A percentile compares a stretch with the other conserved stretches of the same genome.
Evolutionary conservation across 2,888 invertebrate species (phyloP).

Genomic region (Dyspetes luteomarginatus): DNA sequence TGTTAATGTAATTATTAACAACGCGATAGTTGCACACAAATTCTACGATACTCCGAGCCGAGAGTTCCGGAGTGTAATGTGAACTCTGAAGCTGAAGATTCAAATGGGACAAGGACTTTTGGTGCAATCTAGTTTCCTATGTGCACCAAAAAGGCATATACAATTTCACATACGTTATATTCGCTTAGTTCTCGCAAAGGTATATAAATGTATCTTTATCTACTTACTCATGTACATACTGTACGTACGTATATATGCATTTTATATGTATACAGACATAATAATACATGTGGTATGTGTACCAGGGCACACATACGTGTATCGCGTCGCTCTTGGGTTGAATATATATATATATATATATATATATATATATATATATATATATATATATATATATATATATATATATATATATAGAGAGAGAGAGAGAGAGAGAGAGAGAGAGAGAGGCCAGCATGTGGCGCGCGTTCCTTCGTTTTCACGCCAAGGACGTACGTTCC

Average conservation of each 20-base stretch:
- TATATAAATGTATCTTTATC: slow-evolving; percentile 27
- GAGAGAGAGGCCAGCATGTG: slow-evolving; percentile 43
- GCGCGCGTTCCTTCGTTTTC: slow-evolving; percentile 60
- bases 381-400: neutral
- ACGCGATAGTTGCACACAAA: slow-evolving; percentile 29
- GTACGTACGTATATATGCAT: neutral
- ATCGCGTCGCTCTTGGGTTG: slow-evolving; percentile 22
- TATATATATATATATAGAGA: neutral
- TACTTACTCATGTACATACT: neutral
- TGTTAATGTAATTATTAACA: too few relatives aligned
- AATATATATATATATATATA: slow-evolving; percentile 15
- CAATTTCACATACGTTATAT: slow-evolving; percentile 33
- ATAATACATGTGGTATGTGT: neutral
- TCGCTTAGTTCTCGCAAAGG: slow-evolving; percentile 24
- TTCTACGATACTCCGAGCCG: slow-evolving; percentile 16
- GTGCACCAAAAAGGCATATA: slow-evolving; percentile 14
- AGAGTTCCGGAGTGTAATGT: slow-evolving; percentile 36
- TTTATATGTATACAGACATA: neutral
- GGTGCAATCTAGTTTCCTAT: slow-evolving; percentile 58
- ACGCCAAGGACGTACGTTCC: slow-evolving; percentile 61
- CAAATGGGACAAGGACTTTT: slow-evolving; percentile 65
- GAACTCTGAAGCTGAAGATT: slow-evolving; percentile 52
- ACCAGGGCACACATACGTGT: slow-evolving; percentile 6
- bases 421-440: neutral
- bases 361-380: slow-evolving; percentile 11